Percentiles rank a stretch among this genome's conserved stretches.
phyloP scores from a whole-genome alignment of 2,113 vertebrate species.

The Asarcornis scutulata region DNA sequence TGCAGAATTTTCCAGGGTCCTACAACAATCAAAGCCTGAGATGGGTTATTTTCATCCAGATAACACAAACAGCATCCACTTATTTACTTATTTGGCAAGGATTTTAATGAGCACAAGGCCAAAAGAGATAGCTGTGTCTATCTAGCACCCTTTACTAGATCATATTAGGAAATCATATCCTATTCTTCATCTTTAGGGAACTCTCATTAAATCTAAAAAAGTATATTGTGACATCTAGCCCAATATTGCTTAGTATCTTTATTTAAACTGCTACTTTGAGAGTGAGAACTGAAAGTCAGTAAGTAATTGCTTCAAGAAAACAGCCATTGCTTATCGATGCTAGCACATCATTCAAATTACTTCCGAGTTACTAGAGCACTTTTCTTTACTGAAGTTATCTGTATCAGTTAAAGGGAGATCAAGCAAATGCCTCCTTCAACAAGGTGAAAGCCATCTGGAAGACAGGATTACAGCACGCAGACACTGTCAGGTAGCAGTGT shows the following conservation, averaged over 20 bases:
- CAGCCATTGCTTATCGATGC: background rate
- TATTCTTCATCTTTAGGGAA: background rate
- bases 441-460: conserved; percentile 59
- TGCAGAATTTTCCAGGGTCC: background rate
- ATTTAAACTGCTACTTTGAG: background rate
- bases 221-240: background rate
- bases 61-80: background rate
- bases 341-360: background rate
- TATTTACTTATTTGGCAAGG: background rate
- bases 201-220: background rate
- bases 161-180: background rate
- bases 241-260: background rate
- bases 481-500: conserved; percentile 13
- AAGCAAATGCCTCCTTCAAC: background rate
- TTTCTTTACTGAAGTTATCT: conserved; percentile 6
- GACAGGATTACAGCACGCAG: background rate
- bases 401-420: background rate
- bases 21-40: background rate
- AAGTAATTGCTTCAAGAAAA: background rate
- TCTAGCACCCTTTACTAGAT: background rate
- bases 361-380: background rate
- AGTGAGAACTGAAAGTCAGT: background rate
- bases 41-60: background rate
- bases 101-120: background rate
- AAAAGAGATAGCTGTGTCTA: background rate